A percentile compares a stretch with the other conserved stretches of the same genome.
phyloP scores from a whole-genome alignment of 2,888 invertebrate genomes.

The Phlogophora meticulosa region DNA sequence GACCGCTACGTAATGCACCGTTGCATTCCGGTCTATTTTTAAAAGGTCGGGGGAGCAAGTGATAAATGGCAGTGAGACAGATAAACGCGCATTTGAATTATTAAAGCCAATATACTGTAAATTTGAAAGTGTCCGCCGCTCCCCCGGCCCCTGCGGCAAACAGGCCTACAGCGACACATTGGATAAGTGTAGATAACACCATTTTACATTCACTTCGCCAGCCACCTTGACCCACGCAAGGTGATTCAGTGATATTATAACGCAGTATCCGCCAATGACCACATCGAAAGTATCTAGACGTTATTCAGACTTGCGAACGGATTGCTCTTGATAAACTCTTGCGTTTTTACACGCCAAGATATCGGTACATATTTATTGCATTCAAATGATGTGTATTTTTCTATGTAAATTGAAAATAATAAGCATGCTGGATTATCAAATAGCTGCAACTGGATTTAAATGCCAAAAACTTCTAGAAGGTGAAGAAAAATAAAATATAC shows the following conservation, averaged over 20 bases:
- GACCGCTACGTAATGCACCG: slow-evolving; percentile 17
- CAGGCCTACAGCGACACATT: slow-evolving; percentile 64
- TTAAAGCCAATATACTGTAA: slow-evolving; percentile 41
- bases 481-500: background rate
- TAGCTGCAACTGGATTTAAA: background rate
- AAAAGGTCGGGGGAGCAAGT: slow-evolving; percentile 35
- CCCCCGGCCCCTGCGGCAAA: slow-evolving; percentile 36
- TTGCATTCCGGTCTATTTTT: slow-evolving; percentile 40
- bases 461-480: background rate
- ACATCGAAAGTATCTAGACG: slow-evolving; percentile 85
- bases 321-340: slow-evolving; percentile 51
- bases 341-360: slow-evolving; percentile 40
- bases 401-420: slow-evolving; percentile 2
- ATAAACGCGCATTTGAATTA: slow-evolving; percentile 44
- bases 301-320: slow-evolving; percentile 76
- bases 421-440: background rate
- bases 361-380: slow-evolving; percentile 34
- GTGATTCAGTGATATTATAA: slow-evolving; percentile 88
- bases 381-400: slow-evolving; percentile 31
- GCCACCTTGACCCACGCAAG: slow-evolving; percentile 89
- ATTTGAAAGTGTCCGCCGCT: slow-evolving; percentile 66
- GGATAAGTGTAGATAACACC: slow-evolving; percentile 76
- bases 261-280: slow-evolving; percentile 84
- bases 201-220: slow-evolving; percentile 87
- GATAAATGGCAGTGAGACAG: slow-evolving; percentile 40